phyloP scores from a whole-genome alignment of 2,797 vertebrate species.

The Enteromius afrohamiltoni region DNA sequence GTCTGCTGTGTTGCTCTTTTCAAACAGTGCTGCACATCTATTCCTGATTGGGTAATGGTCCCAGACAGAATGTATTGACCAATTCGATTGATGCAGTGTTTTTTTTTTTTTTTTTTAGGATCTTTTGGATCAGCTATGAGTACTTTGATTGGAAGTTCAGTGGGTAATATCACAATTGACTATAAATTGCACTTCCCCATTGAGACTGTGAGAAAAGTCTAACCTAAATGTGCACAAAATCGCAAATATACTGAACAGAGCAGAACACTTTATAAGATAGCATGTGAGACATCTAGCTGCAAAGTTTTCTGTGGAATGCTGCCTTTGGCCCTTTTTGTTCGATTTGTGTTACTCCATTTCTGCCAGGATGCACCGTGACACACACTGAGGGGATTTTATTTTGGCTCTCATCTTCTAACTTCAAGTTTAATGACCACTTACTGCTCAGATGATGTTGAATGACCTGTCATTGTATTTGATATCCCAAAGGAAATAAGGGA shows the following conservation, averaged over 20 bases:
- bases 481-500: neutral
- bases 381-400: conserved; percentile 38
- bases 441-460: conserved; percentile 14
- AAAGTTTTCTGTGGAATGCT: neutral
- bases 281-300: neutral
- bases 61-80: conserved; percentile 73
- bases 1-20: conserved; percentile 61
- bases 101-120: conserved; percentile 46
- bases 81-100: conserved; percentile 68
- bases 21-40: conserved; percentile 69
- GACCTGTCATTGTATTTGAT: conserved; percentile 28
- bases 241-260: conserved; percentile 39
- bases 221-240: conserved; percentile 61
- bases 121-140: conserved; percentile 65
- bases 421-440: conserved; percentile 28
- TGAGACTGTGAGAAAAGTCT: conserved; percentile 65
- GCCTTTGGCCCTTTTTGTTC: neutral
- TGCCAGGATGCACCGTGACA: conserved; percentile 61
- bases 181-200: conserved; percentile 62
- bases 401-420: conserved; percentile 23
- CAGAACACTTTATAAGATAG: neutral
- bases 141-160: conserved; percentile 63
- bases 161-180: conserved; percentile 67
- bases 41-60: conserved; percentile 73
- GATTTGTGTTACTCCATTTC: conserved; percentile 41